Conservation (phyloP, 1,140 invertebrate species). For the Apocrypta bakeri region DNA sequence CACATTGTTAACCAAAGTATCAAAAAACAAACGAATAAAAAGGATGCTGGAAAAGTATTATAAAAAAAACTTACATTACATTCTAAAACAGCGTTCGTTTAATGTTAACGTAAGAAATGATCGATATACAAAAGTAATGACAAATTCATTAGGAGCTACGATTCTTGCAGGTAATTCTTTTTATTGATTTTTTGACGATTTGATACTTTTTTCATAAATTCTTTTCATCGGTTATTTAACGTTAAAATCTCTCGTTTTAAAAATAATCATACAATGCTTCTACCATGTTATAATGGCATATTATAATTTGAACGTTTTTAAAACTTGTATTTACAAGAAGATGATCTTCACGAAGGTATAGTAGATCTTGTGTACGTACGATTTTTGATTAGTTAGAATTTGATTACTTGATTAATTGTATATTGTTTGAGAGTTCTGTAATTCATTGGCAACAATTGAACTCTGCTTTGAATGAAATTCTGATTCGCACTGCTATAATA, state of each 20-base stretch:
- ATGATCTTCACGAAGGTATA: constrained; percentile 8
- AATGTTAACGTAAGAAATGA: background rate
- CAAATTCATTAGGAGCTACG: background rate
- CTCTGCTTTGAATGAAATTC: background rate
- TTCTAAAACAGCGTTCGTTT: background rate
- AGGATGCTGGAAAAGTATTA: background rate
- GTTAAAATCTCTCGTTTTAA: constrained; percentile 6
- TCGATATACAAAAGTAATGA: background rate
- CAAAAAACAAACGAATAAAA: constrained; percentile 40
- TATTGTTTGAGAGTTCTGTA: constrained; percentile 38
- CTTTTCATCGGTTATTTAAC: background rate
- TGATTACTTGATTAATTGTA: constrained; percentile 60
- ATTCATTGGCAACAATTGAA: constrained; percentile 13
- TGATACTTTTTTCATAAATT: constrained; percentile 6
- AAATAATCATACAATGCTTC: background rate
- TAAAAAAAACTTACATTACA: constrained; percentile 27
- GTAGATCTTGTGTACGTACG: constrained; percentile 15
- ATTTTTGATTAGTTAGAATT: constrained; percentile 65
- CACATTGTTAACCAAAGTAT: constrained; percentile 16
- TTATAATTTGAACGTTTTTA: constrained; percentile 6
- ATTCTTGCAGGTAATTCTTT: background rate
- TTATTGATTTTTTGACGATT: constrained; percentile 35
- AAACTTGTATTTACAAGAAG: constrained; percentile 33
- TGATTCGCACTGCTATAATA: background rate
- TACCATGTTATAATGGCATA: constrained; percentile 5